Conservation (phyloP, 2,888 invertebrate genomes). For the Argyresthia goedartella region DNA sequence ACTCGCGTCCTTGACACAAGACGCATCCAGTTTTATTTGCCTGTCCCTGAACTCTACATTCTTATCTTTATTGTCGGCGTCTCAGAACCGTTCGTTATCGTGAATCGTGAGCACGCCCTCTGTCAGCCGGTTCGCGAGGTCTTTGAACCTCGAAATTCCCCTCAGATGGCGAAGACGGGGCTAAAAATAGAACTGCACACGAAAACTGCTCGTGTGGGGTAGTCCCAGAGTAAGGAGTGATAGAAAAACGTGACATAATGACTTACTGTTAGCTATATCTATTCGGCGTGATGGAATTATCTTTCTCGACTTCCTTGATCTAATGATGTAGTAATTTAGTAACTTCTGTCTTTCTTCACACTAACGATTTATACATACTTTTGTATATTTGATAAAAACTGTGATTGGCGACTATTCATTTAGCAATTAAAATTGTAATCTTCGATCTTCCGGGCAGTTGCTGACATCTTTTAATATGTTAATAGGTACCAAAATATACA, state of each 20-base stretch:
- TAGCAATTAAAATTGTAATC: too few species aligned
- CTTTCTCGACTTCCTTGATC: background rate
- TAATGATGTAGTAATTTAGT: too few species aligned
- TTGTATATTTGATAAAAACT: too few species aligned
- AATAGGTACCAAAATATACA: too few species aligned
- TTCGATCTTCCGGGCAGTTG: too few species aligned
- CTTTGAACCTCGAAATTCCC: slow-evolving; percentile 64
- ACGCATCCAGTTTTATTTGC: slow-evolving; percentile 4
- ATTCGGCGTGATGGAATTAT: background rate
- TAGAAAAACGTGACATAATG: background rate
- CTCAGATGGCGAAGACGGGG: slow-evolving; percentile 31
- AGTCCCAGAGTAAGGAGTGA: background rate
- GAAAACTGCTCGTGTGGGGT: slow-evolving; percentile 9
- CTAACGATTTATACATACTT: too few species aligned
- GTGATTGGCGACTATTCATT: too few species aligned
- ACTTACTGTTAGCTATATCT: background rate
- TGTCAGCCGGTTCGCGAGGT: slow-evolving; percentile 55
- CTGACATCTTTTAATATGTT: too few species aligned
- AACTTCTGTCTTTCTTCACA: too few species aligned
- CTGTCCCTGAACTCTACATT: slow-evolving; percentile 37
- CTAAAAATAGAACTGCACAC: slow-evolving; percentile 64
- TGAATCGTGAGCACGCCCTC: slow-evolving; percentile 11
- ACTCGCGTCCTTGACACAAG: too few species aligned
- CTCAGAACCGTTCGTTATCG: slow-evolving; percentile 29
- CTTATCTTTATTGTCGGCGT: slow-evolving; percentile 2